Base-by-base conservation (phyloP, 92 coral and sea anemone genomes). In the Heteractis magnifica region DNA sequence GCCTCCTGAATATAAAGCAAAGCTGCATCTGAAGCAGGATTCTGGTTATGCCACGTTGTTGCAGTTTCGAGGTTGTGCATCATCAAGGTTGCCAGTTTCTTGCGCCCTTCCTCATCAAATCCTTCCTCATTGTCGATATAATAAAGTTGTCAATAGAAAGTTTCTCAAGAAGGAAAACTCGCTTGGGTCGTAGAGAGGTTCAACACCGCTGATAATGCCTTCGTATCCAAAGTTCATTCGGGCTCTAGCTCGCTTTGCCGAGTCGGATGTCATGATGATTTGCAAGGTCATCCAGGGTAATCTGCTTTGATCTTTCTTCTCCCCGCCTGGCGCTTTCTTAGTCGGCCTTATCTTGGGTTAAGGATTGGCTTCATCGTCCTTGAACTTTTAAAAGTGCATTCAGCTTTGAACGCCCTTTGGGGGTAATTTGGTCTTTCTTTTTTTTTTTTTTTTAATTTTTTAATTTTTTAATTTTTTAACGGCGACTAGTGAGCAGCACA, bases 271-370 rank as follows among this genome's bases (percentile, higher is more conserved):
- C 80, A 76, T 76, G 55, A 76, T 64, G 10, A 41, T 52, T 52
- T 2, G 80, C 80, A 19, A 76, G 59, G 58, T 76, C 80, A 19
- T 76, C 80, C 56, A 48, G 80, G 59, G 80, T 41, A 41, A 76
- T 76, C 80, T 76, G 80, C 55, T 20, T 41, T 19, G 80, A 41
- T 10, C 11, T 76, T 52, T 76, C 59, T 12, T 0, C 76, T 20
- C 53, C 55, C 59, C 80, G 80, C 59, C 80, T 49, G 80, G 53
- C 18, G 20, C 80, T 72, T 3, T 76, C 80, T 52, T 76, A 64
- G 53, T 76, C 53, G 34, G 80, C 56, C 21, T 76, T 76, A 52
- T 52, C 59, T 51, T 76, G 80, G 4, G 56, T n/a, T 19, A 76
- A 51, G 56, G 80, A 41, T 76, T 76, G 50, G 0, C 80, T 76